Base-by-base conservation (phyloP, 2,113 vertebrate species). In the Murina feae region DNA sequence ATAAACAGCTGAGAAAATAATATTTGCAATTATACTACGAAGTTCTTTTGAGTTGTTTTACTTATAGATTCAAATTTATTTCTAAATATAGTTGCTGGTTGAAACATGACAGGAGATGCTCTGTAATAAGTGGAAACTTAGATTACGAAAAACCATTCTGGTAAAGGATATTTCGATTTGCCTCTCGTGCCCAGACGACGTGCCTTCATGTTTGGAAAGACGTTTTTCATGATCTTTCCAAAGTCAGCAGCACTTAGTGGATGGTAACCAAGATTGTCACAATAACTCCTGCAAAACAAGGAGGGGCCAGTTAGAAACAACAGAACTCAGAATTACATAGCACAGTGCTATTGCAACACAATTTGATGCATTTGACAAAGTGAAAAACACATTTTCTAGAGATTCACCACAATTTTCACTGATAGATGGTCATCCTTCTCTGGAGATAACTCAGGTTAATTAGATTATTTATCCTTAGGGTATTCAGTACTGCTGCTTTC, bases 131-230 rank as follows among this genome's bases (percentile, higher is more conserved):
- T 97, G 97, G 98, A 58, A 65, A 81, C 75, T 42, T 83, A 95
- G 97, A 97, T 95, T 84, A 90, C 82, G 93, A 97, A 98, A 97
- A 97, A 98, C 88, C 3, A 7, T 97, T 98, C 95, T 97, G 98
- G 92, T 94, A 97, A 99, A 99, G 99, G 99, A 99, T 99, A 99
- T 99, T 99, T 99, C 85, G 99, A 99, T 99, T 99, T 99, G 98
- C 99, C 99, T 98, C 99, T 99, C 97, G 99, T 99, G 98, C 99
- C 99, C 93, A 99, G 99, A 95, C 99, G 99, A 94, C 99, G 99
- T 28, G 99, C 99, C 98, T 99, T 99, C 99, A 99, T 99, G 98
- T 99, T 99, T 66, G 99, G 99, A 98, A 99, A 99, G 96, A 99
- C 99, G 30, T 99, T 99, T 98, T 99, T 99, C 99, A 99, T 99